A percentile compares a stretch with the other conserved stretches of the same genome.
Conservation (phyloP, 2,888 invertebrate species). For the Megastigmus dorsalis region DNA sequence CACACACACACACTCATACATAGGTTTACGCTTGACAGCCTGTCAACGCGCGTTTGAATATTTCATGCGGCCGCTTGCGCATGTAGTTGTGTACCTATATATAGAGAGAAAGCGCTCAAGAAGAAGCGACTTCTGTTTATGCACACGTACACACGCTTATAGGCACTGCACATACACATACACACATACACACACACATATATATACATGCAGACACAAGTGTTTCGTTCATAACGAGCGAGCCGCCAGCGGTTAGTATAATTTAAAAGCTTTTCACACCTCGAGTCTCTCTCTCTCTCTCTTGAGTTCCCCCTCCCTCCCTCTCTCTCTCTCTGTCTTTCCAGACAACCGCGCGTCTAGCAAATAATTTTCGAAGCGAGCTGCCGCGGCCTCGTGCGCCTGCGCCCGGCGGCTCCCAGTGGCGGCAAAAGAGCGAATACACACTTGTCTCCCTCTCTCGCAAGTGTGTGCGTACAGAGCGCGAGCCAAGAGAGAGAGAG, state of each 20-base stretch:
- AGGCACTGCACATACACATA: too few relatives aligned
- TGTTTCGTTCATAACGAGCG: constrained; percentile 6
- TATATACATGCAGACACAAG: too few relatives aligned
- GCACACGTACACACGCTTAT: not conserved
- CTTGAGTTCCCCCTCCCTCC: too few relatives aligned
- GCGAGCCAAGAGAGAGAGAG: constrained; percentile 48
- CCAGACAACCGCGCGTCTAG: constrained; percentile 6
- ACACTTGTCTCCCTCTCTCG: constrained; percentile 6
- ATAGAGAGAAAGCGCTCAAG: not conserved
- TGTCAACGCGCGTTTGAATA: not conserved
- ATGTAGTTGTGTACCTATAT: not conserved
- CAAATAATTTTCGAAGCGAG: too few relatives aligned
- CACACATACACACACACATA: too few relatives aligned
- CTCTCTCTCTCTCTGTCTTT: not conserved
- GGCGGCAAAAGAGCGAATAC: constrained; percentile 32
- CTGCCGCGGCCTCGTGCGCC: too few relatives aligned
- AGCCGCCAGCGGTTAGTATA: constrained; percentile 39
- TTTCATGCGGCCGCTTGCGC: constrained; percentile 9
- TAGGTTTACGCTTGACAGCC: not conserved
- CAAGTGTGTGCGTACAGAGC: not conserved
- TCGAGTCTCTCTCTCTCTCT: not conserved
- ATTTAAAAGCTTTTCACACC: constrained; percentile 44
- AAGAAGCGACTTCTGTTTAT: not conserved
- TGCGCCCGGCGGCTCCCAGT: too few relatives aligned
- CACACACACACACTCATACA: too few relatives aligned